These are phyloP conservation scores for Lasiommata megera DNA, from an alignment of 2,888 invertebrate species.

Conservation along the genomic window DNA sequence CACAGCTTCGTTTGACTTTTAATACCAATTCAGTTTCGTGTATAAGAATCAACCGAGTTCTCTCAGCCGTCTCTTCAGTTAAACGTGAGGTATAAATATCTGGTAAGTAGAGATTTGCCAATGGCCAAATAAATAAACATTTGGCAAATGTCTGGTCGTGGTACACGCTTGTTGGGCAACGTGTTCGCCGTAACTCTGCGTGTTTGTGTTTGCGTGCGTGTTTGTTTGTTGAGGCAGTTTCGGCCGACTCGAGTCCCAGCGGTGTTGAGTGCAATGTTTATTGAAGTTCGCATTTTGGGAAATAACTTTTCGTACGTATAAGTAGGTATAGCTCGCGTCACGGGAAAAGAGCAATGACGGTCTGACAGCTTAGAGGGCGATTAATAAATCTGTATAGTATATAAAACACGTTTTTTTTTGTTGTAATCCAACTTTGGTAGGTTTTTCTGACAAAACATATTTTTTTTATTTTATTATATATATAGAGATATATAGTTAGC, in stretches of 20 bases:
- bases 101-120: slow-evolving; percentile 3
- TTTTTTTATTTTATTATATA: no score
- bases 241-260: neutral
- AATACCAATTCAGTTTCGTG: no score
- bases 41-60: neutral
- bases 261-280: neutral
- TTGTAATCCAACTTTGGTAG: no score
- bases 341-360: no score
- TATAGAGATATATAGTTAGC: no score
- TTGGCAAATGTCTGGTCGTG: slow-evolving; percentile 17
- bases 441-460: no score
- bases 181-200: slow-evolving; percentile 19
- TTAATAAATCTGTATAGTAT: no score
- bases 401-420: no score
- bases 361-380: no score
- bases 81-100: neutral
- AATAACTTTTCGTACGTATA: no score
- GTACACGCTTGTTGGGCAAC: slow-evolving; percentile 12
- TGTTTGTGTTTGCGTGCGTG: slow-evolving; percentile 11
- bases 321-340: no score
- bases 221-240: slow-evolving; percentile 7
- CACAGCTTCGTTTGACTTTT: no score
- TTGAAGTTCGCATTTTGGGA: neutral
- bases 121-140: slow-evolving; percentile 11
- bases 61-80: neutral